Evolutionary conservation across 2,888 invertebrate genomes (phyloP).

Genomic region (Epinotia bilunana): DNA sequence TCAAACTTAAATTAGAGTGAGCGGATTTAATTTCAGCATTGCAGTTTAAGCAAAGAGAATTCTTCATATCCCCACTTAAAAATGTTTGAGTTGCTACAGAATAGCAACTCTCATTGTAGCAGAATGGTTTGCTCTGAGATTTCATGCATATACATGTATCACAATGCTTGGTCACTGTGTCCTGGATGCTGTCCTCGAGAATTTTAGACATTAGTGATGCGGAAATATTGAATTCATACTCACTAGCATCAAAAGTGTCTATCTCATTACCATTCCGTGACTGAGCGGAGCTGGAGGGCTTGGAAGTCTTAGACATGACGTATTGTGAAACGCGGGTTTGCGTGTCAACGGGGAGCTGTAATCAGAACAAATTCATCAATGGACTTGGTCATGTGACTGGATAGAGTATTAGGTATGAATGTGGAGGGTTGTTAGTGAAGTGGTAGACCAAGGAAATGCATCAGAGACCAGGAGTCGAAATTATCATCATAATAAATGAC

Average conservation of each 20-base stretch:
- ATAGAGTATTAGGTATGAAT: no score
- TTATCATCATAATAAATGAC: no score
- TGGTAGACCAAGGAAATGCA: no score
- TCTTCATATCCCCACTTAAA: conserved; percentile 77
- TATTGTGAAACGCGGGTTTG: conserved; percentile 95
- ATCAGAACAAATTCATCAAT: conserved; percentile 46
- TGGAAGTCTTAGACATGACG: conserved; percentile 85
- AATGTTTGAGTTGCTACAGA: conserved; percentile 87
- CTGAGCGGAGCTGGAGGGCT: conserved; percentile 73
- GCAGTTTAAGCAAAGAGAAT: conserved; percentile 85
- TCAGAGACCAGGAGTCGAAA: no score
- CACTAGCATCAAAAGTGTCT: conserved; percentile 84
- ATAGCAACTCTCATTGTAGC: conserved; percentile 83
- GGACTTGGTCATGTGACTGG: conserved; percentile 12
- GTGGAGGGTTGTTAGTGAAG: background rate
- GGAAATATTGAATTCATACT: conserved; percentile 89
- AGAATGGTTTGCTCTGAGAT: conserved; percentile 79
- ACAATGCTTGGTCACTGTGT: conserved; percentile 92
- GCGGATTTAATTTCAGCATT: conserved; percentile 83
- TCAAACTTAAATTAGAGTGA: conserved; percentile 73
- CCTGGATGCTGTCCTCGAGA: conserved; percentile 93
- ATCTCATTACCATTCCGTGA: conserved; percentile 70
- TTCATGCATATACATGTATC: conserved; percentile 91
- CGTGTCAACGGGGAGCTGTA: conserved; percentile 94
- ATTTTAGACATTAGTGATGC: conserved; percentile 97